Evolutionary conservation across 2,888 invertebrate genomes (phyloP).

Genomic region (Petrolisthes cinctipes): DNA sequence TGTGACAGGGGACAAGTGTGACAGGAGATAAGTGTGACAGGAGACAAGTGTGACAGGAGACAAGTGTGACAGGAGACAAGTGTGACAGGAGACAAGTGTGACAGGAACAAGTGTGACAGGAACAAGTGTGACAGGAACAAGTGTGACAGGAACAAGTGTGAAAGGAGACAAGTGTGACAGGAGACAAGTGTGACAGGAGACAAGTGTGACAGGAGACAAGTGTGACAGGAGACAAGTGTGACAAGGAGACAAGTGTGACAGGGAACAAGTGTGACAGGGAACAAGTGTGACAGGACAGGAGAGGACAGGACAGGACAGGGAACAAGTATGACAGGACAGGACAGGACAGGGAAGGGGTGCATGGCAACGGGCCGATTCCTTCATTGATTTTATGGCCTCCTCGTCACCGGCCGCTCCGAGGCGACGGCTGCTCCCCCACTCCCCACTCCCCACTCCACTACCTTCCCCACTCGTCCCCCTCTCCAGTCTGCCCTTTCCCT

Average conservation of each 20-base stretch:
- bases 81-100: background rate
- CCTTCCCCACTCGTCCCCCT: background rate
- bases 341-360: constrained; percentile 21
- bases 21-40: background rate
- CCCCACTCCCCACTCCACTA: background rate
- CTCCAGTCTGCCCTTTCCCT: background rate
- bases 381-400: constrained; percentile 54
- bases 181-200: constrained; percentile 2
- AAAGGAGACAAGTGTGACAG: background rate
- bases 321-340: constrained; percentile 14
- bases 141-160: background rate
- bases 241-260: background rate
- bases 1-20: background rate
- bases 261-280: background rate
- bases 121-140: background rate
- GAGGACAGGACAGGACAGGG: constrained; percentile 1
- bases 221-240: background rate
- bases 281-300: too few species aligned
- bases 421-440: constrained; percentile 22
- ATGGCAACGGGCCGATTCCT: constrained; percentile 51
- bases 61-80: background rate
- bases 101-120: background rate
- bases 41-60: background rate
- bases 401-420: constrained; percentile 27
- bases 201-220: background rate